A percentile compares a stretch with the other conserved stretches of the same genome.
Evolutionary conservation across 2,797 vertebrate species (phyloP).

Genomic region (Phylloscopus collybita): DNA sequence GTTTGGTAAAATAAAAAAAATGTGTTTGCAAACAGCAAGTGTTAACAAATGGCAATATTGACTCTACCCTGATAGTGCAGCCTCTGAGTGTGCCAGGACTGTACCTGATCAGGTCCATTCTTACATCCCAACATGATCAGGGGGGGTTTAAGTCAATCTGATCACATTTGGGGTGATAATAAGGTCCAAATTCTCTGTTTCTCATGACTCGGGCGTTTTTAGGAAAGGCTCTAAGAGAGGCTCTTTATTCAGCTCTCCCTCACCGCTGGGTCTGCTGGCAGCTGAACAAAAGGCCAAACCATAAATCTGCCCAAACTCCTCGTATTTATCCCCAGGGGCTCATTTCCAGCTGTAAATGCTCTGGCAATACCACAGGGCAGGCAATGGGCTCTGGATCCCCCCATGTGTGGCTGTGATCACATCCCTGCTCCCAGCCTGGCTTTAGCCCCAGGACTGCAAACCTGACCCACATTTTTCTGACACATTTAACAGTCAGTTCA

Average conservation of each 20-base stretch:
- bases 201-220: accelerated
- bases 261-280: not conserved
- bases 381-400: not conserved
- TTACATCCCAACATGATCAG: not conserved
- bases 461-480: constrained; percentile 21
- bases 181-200: not conserved
- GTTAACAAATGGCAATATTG: not conserved
- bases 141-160: not conserved
- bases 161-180: not conserved
- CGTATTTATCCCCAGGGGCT: not conserved
- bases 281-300: not conserved
- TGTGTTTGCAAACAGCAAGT: not conserved
- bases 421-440: not conserved
- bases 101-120: not conserved
- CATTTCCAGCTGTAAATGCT: not conserved
- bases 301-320: not conserved
- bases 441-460: not conserved
- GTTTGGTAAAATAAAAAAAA: not conserved
- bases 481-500: not conserved
- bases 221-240: not conserved
- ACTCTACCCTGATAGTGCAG: accelerated
- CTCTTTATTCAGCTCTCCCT: not conserved
- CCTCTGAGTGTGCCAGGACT: not conserved
- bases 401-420: accelerated
- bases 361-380: not conserved